These are phyloP conservation scores for Coleophora deauratella DNA, from an alignment of 2,888 invertebrate genomes.

Conservation along the genomic window DNA sequence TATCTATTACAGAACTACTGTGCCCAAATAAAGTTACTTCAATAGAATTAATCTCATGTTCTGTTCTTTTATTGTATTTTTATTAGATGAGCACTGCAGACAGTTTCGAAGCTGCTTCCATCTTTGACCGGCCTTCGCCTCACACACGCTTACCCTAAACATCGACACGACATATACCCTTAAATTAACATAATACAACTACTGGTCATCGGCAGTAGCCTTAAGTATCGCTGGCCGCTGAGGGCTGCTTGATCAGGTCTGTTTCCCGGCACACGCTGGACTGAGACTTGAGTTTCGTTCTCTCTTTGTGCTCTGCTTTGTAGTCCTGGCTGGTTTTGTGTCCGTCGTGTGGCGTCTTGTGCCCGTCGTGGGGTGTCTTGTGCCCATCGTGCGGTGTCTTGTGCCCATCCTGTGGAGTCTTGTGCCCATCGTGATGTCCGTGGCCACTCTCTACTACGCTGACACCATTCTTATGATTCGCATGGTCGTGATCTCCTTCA, in stretches of 20 bases:
- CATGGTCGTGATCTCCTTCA: slow-evolving; percentile 51
- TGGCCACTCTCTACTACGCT: slow-evolving; percentile 62
- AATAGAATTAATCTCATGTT: too few relatives aligned
- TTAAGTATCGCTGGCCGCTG: slow-evolving; percentile 66
- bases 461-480: slow-evolving; percentile 61
- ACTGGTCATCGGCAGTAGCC: slow-evolving; percentile 24
- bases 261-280: slow-evolving; percentile 71
- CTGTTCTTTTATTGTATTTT: too few relatives aligned
- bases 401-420: slow-evolving; percentile 13
- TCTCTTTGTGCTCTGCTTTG: slow-evolving; percentile 10
- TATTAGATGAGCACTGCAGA: too few relatives aligned
- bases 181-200: slow-evolving; percentile 19
- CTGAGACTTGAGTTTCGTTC: slow-evolving; percentile 51
- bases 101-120: slow-evolving; percentile 19
- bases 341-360: slow-evolving; percentile 16
- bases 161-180: slow-evolving; percentile 25
- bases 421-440: slow-evolving; percentile 18
- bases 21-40: too few relatives aligned
- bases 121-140: too few relatives aligned
- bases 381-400: slow-evolving; percentile 16
- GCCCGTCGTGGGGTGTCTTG: slow-evolving; percentile 37
- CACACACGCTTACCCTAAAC: too few relatives aligned
- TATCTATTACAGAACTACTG: too few relatives aligned
- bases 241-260: slow-evolving; percentile 72
- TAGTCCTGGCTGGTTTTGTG: slow-evolving; percentile 11